phyloP scores from a whole-genome alignment of 2,888 invertebrate species.

The Dorcus parallelipipedus region DNA sequence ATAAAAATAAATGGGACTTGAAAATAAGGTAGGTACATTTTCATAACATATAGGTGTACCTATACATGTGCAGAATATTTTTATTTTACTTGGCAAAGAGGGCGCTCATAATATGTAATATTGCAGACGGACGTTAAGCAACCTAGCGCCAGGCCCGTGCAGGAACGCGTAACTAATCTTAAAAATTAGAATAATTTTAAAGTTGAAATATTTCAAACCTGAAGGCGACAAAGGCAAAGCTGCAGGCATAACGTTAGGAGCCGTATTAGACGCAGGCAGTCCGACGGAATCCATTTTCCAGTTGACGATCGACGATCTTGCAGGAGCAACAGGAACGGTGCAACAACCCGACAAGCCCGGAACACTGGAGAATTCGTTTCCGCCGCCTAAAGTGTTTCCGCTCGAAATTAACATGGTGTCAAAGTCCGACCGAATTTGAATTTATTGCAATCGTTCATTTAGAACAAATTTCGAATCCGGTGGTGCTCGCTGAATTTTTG shows the following conservation, averaged over 20 bases:
- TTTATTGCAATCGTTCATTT: not conserved
- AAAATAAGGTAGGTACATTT: too few relatives aligned
- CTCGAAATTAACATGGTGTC: constrained; percentile 62
- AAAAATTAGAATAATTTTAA: not conserved
- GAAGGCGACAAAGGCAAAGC: constrained; percentile 60
- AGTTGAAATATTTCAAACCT: constrained; percentile 40
- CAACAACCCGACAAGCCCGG: constrained; percentile 48
- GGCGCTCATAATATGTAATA: too few relatives aligned
- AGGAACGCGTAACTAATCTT: too few relatives aligned
- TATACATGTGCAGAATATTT: too few relatives aligned
- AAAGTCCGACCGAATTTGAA: not conserved
- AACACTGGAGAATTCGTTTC: constrained; percentile 48
- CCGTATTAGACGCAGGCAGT: constrained; percentile 54
- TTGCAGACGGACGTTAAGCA: too few relatives aligned
- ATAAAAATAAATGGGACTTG: too few relatives aligned
- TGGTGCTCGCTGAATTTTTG: too few relatives aligned
- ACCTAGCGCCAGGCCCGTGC: too few relatives aligned
- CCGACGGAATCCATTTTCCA: constrained; percentile 65
- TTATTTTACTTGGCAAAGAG: too few relatives aligned
- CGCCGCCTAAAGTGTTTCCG: constrained; percentile 59
- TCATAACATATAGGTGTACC: too few relatives aligned
- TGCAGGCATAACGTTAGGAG: constrained; percentile 48
- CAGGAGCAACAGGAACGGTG: constrained; percentile 57
- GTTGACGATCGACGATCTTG: constrained; percentile 44
- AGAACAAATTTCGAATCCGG: not conserved